These are phyloP conservation scores for Epizoanthus rinbou DNA, from an alignment of 92 coral and sea anemone genomes.

Conservation along the genomic window DNA sequence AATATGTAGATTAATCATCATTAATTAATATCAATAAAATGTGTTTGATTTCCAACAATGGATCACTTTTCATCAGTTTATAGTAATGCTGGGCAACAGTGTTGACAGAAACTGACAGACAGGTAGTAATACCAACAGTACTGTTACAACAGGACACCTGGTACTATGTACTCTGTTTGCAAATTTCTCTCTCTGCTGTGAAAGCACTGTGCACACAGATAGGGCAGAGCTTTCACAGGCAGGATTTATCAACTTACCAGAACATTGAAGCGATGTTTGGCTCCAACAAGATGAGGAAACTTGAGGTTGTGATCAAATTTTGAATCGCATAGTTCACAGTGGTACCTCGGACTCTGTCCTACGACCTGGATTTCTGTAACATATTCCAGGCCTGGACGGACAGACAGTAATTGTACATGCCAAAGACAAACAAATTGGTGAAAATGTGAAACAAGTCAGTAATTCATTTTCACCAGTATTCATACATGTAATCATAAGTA, in stretches of 20 bases:
- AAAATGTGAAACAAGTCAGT: conserved; percentile 37
- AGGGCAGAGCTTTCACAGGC: conserved; percentile 34
- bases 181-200: neutral
- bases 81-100: too few species aligned
- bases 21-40: too few species aligned
- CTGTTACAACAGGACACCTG: too few species aligned
- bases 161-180: too few species aligned
- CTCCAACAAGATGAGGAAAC: conserved; percentile 99
- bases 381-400: conserved; percentile 97
- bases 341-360: conserved; percentile 98
- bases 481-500: neutral
- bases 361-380: conserved; percentile 99
- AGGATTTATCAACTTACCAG: conserved; percentile 84
- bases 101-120: too few species aligned
- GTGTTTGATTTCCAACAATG: too few species aligned
- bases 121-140: too few species aligned
- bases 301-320: conserved; percentile 99
- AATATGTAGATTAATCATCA: too few species aligned
- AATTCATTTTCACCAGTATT: conserved; percentile 32
- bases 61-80: too few species aligned
- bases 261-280: conserved; percentile 98
- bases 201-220: conserved; percentile 23
- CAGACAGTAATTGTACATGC: conserved; percentile 50
- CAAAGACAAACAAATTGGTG: conserved; percentile 35
- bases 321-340: conserved; percentile 96